Conservation (phyloP, 2,113 vertebrate genomes). For the Sinocyclocheilus grahami region DNA sequence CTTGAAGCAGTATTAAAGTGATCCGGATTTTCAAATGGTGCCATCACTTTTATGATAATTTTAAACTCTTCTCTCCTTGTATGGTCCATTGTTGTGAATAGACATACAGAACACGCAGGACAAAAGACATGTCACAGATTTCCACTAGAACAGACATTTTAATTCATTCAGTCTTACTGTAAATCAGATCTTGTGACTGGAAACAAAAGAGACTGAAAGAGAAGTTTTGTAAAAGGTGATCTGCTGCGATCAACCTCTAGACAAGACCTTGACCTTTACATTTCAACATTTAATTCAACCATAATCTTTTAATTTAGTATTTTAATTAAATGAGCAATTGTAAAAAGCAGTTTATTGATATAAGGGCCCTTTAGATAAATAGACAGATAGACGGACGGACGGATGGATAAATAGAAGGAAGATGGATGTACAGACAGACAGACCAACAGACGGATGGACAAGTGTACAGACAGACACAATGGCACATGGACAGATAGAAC, state of each 20-base stretch:
- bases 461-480: background rate
- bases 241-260: background rate
- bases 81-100: too few relatives aligned
- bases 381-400: background rate
- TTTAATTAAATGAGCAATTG: background rate
- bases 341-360: background rate
- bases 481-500: background rate
- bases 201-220: background rate
- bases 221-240: background rate
- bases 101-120: too few relatives aligned
- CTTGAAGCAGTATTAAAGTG: too few relatives aligned
- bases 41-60: too few relatives aligned
- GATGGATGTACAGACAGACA: background rate
- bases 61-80: too few relatives aligned
- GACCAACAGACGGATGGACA: background rate
- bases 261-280: background rate
- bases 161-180: too few relatives aligned
- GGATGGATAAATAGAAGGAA: background rate
- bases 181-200: background rate
- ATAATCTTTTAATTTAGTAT: background rate
- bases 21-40: too few relatives aligned
- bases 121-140: too few relatives aligned
- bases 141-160: too few relatives aligned
- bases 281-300: background rate
- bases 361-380: background rate